Evolutionary conservation across 1,140 invertebrate genomes (phyloP).

Genomic region (Mamestra configurata): DNA sequence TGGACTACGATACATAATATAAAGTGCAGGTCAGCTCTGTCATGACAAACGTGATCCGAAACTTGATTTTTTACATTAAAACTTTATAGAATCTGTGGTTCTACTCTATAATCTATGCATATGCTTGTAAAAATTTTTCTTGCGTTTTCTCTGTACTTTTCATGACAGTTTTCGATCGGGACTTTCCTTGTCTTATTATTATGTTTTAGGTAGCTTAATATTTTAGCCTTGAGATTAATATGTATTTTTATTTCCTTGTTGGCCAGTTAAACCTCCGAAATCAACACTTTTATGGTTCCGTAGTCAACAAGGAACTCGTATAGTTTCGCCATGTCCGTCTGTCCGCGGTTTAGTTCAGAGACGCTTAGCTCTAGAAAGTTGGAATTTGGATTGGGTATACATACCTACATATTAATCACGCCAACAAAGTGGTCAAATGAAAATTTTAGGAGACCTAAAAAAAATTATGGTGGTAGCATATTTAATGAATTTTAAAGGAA

Average conservation of each 20-base stretch:
- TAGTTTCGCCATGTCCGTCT: too few relatives aligned
- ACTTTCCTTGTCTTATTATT: not conserved
- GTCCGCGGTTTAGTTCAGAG: too few relatives aligned
- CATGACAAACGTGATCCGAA: conserved; percentile 7
- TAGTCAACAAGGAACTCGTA: too few relatives aligned
- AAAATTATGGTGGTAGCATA: too few relatives aligned
- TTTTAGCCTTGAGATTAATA: not conserved
- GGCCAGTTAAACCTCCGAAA: not conserved
- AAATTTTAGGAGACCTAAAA: too few relatives aligned
- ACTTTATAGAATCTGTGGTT: not conserved
- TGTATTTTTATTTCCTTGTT: not conserved
- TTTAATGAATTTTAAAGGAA: too few relatives aligned
- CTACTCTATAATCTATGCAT: not conserved
- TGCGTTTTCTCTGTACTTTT: not conserved
- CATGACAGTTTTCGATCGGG: not conserved
- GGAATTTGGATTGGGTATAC: too few relatives aligned
- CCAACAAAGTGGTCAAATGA: too few relatives aligned
- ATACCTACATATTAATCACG: too few relatives aligned
- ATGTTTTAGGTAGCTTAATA: not conserved
- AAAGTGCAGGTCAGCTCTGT: not conserved
- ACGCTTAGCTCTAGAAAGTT: too few relatives aligned
- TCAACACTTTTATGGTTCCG: too few relatives aligned
- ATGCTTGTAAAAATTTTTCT: not conserved
- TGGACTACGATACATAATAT: conserved; percentile 13
- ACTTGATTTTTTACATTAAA: not conserved